These are phyloP conservation scores for Cheilosia variabilis DNA, from an alignment of 2,888 invertebrate genomes.

Conservation along the genomic window DNA sequence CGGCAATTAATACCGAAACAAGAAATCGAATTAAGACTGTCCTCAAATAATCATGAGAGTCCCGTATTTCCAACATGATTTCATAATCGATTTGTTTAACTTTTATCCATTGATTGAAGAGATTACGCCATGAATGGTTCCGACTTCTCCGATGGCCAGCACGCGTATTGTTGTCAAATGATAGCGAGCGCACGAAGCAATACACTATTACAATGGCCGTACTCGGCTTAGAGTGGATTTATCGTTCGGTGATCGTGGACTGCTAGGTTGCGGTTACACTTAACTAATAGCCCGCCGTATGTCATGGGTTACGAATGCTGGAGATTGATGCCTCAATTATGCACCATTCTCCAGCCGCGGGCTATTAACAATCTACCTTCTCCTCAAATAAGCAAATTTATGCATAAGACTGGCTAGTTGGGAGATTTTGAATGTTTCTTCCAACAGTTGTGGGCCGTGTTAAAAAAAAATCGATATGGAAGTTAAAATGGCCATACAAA, in stretches of 20 bases:
- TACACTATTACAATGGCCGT: conserved; percentile 16
- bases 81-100: conserved; percentile 65
- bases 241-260: conserved; percentile 34
- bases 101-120: conserved; percentile 49
- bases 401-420: conserved; percentile 51
- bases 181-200: conserved; percentile 13
- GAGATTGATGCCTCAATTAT: conserved; percentile 66
- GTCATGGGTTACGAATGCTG: conserved; percentile 28
- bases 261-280: conserved; percentile 44
- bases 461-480: conserved; percentile 3
- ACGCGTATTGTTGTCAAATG: conserved; percentile 18
- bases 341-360: conserved; percentile 62
- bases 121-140: conserved; percentile 48
- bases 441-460: neutral
- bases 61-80: conserved; percentile 29
- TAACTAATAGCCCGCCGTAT: conserved; percentile 58
- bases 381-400: conserved; percentile 53
- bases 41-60: conserved; percentile 18
- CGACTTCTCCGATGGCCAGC: conserved; percentile 16
- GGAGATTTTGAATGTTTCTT: conserved; percentile 16
- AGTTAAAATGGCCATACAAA: conserved; percentile 39
- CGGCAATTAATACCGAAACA: conserved; percentile 9
- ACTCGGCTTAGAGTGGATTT: conserved; percentile 1
- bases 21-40: conserved; percentile 19
- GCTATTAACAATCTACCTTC: conserved; percentile 59